Evolutionary conservation across 2,888 invertebrate genomes (phyloP).

Genomic region (Helicoverpa assulta): DNA sequence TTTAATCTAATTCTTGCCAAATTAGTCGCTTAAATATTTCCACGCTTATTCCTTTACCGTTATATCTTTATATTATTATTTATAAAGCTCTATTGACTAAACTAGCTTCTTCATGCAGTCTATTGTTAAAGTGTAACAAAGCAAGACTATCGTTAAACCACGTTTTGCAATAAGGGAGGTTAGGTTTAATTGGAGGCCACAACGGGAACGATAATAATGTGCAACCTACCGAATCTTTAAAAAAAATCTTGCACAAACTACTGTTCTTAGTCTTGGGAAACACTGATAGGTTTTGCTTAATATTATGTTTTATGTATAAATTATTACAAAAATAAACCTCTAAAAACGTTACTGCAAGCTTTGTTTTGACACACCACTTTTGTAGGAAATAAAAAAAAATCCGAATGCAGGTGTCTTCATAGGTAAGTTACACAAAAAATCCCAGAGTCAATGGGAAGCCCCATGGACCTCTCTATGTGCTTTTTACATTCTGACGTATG

Average conservation of each 20-base stretch:
- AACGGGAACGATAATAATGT: constrained; percentile 1
- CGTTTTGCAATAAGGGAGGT: constrained; percentile 2
- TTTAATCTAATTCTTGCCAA: constrained; percentile 3
- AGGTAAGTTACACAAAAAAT: too few species aligned
- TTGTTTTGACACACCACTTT: constrained; percentile 1
- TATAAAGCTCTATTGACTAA: neutral
- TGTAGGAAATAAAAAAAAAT: too few species aligned
- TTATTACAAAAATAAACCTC: neutral
- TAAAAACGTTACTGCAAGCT: neutral
- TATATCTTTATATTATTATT: constrained; percentile 1
- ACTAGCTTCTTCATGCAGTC: neutral
- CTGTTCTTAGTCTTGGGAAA: neutral
- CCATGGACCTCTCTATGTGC: too few species aligned
- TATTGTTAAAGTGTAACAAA: constrained; percentile 5
- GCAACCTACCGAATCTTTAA: constrained; percentile 1
- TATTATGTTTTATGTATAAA: constrained; percentile 1
- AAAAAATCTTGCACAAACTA: neutral
- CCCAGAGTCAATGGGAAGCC: too few species aligned
- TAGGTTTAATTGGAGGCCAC: neutral
- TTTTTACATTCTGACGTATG: too few species aligned
- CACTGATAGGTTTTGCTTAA: neutral
- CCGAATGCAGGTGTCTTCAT: too few species aligned
- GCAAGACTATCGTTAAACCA: constrained; percentile 1
- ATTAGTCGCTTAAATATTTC: constrained; percentile 2
- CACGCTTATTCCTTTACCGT: neutral